Percentiles rank a stretch among this genome's conserved stretches.
Evolutionary conservation across 2,797 vertebrate species (phyloP).

Genomic region (Helicolenus hilgendorfi): DNA sequence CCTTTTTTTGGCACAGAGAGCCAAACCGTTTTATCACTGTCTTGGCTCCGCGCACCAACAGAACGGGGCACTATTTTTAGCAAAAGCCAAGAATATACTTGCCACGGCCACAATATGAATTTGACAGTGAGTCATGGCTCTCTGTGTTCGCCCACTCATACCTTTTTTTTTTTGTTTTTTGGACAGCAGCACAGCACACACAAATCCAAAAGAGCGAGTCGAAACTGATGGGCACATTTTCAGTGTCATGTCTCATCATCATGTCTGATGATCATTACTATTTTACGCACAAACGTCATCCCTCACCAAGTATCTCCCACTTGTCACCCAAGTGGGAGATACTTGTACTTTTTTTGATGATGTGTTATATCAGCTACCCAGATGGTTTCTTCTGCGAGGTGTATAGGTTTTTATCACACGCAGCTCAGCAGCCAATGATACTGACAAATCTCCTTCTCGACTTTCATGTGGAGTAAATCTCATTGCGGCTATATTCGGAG

Average conservation of each 20-base stretch:
- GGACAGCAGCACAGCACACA: constrained; percentile 8
- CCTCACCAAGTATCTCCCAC: constrained; percentile 48
- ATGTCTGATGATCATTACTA: not conserved
- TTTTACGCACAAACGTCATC: constrained; percentile 1
- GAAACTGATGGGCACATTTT: constrained; percentile 33
- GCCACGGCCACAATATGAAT: constrained; percentile 73
- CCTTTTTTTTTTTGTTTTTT: constrained; percentile 49
- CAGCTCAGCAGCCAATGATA: constrained; percentile 21
- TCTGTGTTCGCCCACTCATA: constrained; percentile 70
- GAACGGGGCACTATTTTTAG: constrained; percentile 77
- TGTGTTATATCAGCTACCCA: constrained; percentile 48
- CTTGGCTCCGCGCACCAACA: constrained; percentile 57
- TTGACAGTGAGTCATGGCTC: constrained; percentile 81
- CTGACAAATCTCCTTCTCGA: constrained; percentile 48
- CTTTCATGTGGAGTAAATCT: constrained; percentile 62
- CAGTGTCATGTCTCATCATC: not conserved
- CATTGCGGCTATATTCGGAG: constrained; percentile 38
- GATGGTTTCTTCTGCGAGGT: constrained; percentile 14
- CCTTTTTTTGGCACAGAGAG: constrained; percentile 56
- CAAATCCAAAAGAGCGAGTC: constrained; percentile 49
- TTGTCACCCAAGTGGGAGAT: constrained; percentile 36
- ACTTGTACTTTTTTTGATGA: not conserved
- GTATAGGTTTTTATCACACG: constrained; percentile 22
- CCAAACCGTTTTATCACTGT: constrained; percentile 69
- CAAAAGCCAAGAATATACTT: constrained; percentile 71